Conservation (phyloP, 1,140 invertebrate genomes). For the Drosophila biarmipes region DNA sequence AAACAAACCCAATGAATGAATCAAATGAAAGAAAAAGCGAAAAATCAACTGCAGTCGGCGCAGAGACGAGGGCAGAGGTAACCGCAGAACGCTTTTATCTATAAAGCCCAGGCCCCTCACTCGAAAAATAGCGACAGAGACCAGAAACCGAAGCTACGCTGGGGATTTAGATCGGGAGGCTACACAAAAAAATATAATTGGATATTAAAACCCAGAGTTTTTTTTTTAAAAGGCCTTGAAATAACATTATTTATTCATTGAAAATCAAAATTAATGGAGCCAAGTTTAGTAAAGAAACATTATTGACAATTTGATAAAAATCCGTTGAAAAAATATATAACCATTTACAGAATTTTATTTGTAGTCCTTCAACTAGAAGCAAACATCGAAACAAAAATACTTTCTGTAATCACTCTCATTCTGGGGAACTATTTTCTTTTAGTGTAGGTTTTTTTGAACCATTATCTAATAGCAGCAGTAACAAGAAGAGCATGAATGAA, state of each 20-base stretch:
- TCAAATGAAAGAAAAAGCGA: slow-evolving; percentile 50
- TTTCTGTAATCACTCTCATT: too few relatives aligned
- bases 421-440: background rate
- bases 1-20: slow-evolving; percentile 51
- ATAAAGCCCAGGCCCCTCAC: slow-evolving; percentile 50
- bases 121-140: slow-evolving; percentile 28
- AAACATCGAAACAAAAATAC: too few relatives aligned
- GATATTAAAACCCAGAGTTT: too few relatives aligned
- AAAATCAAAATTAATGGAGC: too few relatives aligned
- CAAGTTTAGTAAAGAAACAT: background rate
- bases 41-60: slow-evolving; percentile 52
- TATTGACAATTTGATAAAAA: too few relatives aligned
- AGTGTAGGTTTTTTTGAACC: slow-evolving; percentile 16
- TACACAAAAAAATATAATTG: slow-evolving; percentile 9
- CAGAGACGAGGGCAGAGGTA: slow-evolving; percentile 23
- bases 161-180: slow-evolving; percentile 39
- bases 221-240: background rate
- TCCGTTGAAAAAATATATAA: too few relatives aligned
- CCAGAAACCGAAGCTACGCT: slow-evolving; percentile 32
- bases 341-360: too few relatives aligned
- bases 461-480: slow-evolving; percentile 67
- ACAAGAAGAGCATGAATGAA: slow-evolving; percentile 30
- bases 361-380: too few relatives aligned
- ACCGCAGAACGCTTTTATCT: slow-evolving; percentile 75
- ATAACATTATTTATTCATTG: too few relatives aligned